phyloP scores from a whole-genome alignment of 2,888 invertebrate genomes.

The Pollenia labialis region DNA sequence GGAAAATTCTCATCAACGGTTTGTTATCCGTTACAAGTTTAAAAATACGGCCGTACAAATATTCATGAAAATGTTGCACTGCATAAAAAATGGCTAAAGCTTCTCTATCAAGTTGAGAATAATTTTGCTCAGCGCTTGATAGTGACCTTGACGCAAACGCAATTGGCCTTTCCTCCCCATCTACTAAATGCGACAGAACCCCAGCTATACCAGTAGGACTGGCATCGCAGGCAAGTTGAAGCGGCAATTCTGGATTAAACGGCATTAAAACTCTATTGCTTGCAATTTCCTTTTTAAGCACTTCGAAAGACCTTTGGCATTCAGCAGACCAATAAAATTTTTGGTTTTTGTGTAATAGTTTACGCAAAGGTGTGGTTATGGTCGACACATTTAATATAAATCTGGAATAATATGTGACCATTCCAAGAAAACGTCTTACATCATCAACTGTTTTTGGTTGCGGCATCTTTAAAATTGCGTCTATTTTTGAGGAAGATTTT shows the following conservation, averaged over 20 bases:
- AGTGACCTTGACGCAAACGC: constrained; percentile 12
- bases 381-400: neutral
- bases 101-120: neutral
- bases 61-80: neutral
- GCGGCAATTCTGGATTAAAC: neutral
- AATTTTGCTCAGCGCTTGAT: constrained; percentile 22
- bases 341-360: neutral
- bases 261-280: constrained; percentile 13
- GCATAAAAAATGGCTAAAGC: too few relatives aligned
- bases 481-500: constrained; percentile 18
- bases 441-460: constrained; percentile 52
- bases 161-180: constrained; percentile 18
- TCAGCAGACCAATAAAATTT: constrained; percentile 39
- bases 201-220: constrained; percentile 6
- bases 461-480: constrained; percentile 54
- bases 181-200: neutral
- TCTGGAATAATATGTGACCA: neutral
- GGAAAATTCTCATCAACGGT: constrained; percentile 21
- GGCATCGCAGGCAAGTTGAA: constrained; percentile 18
- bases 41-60: neutral
- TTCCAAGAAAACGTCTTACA: neutral
- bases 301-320: constrained; percentile 49
- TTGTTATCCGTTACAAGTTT: constrained; percentile 25
- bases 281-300: constrained; percentile 42
- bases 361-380: neutral